Conservation (phyloP, 2,888 invertebrate genomes). For the Cerastis leucographa region DNA sequence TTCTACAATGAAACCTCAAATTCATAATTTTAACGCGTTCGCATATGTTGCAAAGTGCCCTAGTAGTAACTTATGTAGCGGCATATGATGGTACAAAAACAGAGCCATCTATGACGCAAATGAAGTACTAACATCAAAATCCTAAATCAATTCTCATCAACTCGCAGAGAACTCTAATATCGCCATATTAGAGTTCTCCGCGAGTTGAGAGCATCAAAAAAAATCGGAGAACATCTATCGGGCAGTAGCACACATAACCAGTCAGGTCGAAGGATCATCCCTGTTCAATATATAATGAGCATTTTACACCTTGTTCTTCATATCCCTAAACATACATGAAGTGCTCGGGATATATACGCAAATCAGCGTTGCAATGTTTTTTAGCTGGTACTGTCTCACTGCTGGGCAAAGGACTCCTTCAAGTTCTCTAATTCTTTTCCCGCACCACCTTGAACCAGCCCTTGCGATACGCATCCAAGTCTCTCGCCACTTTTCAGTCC, state of each 20-base stretch:
- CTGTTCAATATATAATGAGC: background rate
- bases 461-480: background rate
- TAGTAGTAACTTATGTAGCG: background rate
- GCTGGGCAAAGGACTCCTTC: background rate
- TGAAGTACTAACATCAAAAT: background rate
- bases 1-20: background rate
- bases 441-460: background rate
- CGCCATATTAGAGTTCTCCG: background rate
- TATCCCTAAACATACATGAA: background rate
- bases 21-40: background rate
- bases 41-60: background rate
- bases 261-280: background rate
- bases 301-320: background rate
- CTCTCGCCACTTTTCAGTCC: background rate
- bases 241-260: background rate
- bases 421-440: background rate
- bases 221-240: background rate
- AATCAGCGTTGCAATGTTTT: background rate
- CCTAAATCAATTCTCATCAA: too few relatives aligned
- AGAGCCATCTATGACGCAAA: background rate
- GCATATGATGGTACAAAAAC: background rate
- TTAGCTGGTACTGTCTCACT: background rate
- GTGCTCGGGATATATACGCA: background rate
- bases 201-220: background rate
- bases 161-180: too few relatives aligned